Evolutionary conservation across 2,113 vertebrate genomes (phyloP).

Genomic region (Columba janthina): DNA sequence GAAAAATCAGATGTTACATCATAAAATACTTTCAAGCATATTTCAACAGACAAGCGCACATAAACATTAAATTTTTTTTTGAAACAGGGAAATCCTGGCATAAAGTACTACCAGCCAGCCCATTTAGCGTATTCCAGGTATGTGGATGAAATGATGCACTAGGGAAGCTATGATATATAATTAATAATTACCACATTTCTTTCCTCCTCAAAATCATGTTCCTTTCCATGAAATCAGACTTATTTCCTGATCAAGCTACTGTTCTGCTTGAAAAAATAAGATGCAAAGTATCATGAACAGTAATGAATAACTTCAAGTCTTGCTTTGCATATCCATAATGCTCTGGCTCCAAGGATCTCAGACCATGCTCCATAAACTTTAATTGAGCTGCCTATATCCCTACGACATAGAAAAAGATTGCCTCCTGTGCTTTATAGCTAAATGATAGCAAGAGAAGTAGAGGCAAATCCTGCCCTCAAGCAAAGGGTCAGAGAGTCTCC

Average conservation of each 20-base stretch:
- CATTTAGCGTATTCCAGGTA: neutral
- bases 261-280: neutral
- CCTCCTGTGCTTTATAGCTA: conserved; percentile 28
- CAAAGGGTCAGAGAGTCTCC: neutral
- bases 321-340: conserved; percentile 24
- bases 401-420: conserved; percentile 18
- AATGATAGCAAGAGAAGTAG: neutral
- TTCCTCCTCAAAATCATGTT: neutral
- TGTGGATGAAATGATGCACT: neutral
- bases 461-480: conserved; percentile 17
- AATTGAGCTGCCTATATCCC: conserved; percentile 33
- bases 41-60: neutral
- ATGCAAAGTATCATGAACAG: neutral
- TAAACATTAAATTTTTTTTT: neutral
- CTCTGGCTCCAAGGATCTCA: neutral
- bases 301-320: neutral
- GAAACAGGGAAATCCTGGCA: neutral
- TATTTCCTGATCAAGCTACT: neutral
- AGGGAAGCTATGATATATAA: neutral
- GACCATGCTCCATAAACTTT: conserved; percentile 47
- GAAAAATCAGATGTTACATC: neutral
- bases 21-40: neutral
- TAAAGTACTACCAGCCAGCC: neutral
- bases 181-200: neutral
- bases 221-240: neutral